Evolutionary conservation across 2,888 invertebrate genomes (phyloP), one percentile per base, ranked within the genome.

Genomic region (Andrena marginata): DNA sequence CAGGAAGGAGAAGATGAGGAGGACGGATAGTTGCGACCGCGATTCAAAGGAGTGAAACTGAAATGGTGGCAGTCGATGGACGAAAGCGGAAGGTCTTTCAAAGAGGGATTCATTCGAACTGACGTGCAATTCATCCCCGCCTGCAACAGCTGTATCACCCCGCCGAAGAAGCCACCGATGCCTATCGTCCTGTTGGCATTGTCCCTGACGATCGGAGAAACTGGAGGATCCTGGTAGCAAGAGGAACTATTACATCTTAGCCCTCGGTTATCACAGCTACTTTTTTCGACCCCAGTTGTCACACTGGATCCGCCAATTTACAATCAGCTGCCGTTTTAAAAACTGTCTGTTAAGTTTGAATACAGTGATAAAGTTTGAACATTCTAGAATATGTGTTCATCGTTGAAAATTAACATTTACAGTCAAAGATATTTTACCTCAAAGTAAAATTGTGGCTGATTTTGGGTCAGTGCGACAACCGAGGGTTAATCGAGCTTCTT

Each of bases 101-200:
- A 56, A 8, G 26, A 26, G 10, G 10, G 26, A 56, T 26, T 26
- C 26, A 5, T 42, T 42, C 10, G 26, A 26, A 71, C 93, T 93
- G 80, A 94, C 94, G 92, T 91, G 92, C 93, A 94, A 85, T 94
- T 94, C 89, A 93, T 89, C 73, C 89, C 90, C 42, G 93, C 87
- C 56, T 91, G 69, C 64, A 94, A 89, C 35, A 94, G 86, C 48
- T 90, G 80, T 62, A 94, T 80, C 8, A 94, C 86, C 8, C 92
- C 92, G 2, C 94, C 94, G 73, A 93, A 94, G 77, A 94, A 93
- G 2, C 94, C 94, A 7, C 79, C 80, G 8, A 94, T 85, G 4
- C 91, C 89, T 3, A 84, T 85, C 82, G 92, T 86, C 59, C 84
- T 74, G 1, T 91, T 91, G 10, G 62, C 16, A 2, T 75, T 20